Percentiles rank a stretch among this genome's conserved stretches.
Evolutionary conservation across 2,797 vertebrate genomes (phyloP).

Genomic region (Amblyraja radiata): DNA sequence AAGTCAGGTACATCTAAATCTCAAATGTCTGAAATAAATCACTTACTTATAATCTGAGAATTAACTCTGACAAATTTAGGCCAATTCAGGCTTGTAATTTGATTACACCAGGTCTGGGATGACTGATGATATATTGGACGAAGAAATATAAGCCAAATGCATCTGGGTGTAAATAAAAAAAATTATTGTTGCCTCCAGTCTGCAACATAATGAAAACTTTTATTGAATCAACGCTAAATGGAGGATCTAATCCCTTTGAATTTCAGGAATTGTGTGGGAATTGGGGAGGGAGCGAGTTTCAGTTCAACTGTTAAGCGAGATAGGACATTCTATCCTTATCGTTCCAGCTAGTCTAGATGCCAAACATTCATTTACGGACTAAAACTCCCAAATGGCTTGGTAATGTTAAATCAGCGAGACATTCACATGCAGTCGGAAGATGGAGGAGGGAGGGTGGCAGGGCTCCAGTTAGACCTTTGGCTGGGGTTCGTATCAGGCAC

Average conservation of each 20-base stretch:
- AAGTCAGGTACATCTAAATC: constrained; percentile 31
- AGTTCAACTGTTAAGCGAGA: background rate
- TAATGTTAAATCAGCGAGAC: background rate
- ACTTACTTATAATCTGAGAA: constrained; percentile 14
- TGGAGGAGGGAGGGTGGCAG: background rate
- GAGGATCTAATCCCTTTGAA: background rate
- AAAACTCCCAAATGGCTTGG: background rate
- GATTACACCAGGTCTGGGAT: constrained; percentile 19
- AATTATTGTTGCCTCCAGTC: background rate
- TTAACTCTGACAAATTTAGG: constrained; percentile 31
- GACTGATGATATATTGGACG: constrained; percentile 24
- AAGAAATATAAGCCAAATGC: constrained; percentile 12
- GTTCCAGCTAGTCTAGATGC: background rate
- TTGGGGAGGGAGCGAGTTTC: background rate
- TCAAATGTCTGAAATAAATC: constrained; percentile 30
- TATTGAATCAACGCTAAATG: constrained; percentile 18
- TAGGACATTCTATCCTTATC: background rate
- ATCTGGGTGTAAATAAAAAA: background rate
- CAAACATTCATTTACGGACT: background rate
- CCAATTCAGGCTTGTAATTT: constrained; percentile 31
- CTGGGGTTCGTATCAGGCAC: background rate
- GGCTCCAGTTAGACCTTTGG: background rate
- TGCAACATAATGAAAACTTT: constrained; percentile 22
- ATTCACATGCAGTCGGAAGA: background rate
- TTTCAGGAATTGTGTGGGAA: background rate